Evolutionary conservation across 64 coral and sea anemone species (phyloP), one percentile per base, ranked within the genome.

Genomic region (Montipora foliosa): DNA sequence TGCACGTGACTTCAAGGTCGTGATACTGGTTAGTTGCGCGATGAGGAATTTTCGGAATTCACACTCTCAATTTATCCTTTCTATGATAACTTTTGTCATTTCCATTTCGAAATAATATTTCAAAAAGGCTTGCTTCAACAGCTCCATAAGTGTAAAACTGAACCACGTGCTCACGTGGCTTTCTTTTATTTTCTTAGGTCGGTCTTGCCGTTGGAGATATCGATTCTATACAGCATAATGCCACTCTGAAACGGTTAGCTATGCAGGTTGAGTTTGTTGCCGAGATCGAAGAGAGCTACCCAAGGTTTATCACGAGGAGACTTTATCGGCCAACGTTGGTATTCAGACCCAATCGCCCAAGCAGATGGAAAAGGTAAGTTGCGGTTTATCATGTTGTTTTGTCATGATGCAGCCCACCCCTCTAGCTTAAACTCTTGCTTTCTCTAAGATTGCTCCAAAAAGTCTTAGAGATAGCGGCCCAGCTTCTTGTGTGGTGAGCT

Each of bases 231-330:
- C 88, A 76, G 21, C 58, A 79, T 47, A 86, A 85, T 59, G 93
- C 93, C 5, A 79, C 87, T n/a, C 58, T 95, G 16, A 83, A 95
- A 64, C 25, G 88, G 20, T 13, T 90, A 12, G 87, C 88, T 12
- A 95, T 82, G 87, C 93, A 90, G 11, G 93, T 95, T 2, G 74
- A 90, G 44, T 95, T 95, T 84, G 93, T 95, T 15, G 70, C 79
- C 4, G 88, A 95, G 55, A 90, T 90, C 12, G 93, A 95, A 51
- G 55, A 95, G 47, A 84, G 76, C 37, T 95, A 95, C 45, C 93
- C 93, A 51, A 76, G 80, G 21, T 95, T 95, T 53, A 78, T 95
- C 17, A 90, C 88, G 21, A 55, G 93, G 44, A 82, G 37, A 44
- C n/a, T 95, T 2, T 95, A 95, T 70, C 80, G 84, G 6, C 79